Evolutionary conservation across 2,797 vertebrate genomes (phyloP).

Genomic region (Chanos chanos): DNA sequence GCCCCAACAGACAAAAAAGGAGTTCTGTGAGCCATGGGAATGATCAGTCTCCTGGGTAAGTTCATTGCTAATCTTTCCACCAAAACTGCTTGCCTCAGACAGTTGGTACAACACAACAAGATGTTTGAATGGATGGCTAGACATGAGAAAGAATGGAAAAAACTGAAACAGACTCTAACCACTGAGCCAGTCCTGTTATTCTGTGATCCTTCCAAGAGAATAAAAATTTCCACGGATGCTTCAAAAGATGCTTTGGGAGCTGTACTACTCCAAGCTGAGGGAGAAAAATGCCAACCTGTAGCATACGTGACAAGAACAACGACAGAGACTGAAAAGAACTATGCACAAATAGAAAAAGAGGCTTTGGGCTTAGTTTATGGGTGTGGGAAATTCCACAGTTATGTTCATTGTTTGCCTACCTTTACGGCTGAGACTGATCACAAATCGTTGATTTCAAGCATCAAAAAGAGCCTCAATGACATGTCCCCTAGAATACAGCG

Average conservation of each 20-base stretch:
- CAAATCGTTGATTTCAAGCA: slow-evolving; percentile 1
- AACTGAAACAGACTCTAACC: slow-evolving; percentile 10
- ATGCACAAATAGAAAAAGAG: neutral
- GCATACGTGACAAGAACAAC: slow-evolving; percentile 4
- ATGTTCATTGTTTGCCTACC: too few species aligned
- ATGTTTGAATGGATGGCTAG: neutral
- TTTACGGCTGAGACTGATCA: too few species aligned
- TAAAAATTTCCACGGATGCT: slow-evolving; percentile 20
- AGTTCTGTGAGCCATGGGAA: neutral
- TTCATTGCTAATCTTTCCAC: neutral
- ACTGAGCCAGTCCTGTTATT: slow-evolving; percentile 21
- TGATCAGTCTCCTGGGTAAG: slow-evolving; percentile 1
- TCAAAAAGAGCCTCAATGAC: slow-evolving; percentile 8
- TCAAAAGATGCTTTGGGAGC: slow-evolving; percentile 12
- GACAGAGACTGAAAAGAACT: neutral
- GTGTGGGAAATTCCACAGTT: neutral
- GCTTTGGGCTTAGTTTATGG: neutral
- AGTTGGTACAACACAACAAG: neutral
- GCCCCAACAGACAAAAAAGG: neutral
- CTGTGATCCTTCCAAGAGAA: slow-evolving; percentile 9
- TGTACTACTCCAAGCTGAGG: neutral
- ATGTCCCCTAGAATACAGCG: neutral
- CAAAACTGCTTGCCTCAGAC: neutral
- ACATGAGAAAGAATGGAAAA: slow-evolving; percentile 14
- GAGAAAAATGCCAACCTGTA: neutral